Conservation (phyloP, 2,797 vertebrate genomes). For the Synanceia verrucosa region DNA sequence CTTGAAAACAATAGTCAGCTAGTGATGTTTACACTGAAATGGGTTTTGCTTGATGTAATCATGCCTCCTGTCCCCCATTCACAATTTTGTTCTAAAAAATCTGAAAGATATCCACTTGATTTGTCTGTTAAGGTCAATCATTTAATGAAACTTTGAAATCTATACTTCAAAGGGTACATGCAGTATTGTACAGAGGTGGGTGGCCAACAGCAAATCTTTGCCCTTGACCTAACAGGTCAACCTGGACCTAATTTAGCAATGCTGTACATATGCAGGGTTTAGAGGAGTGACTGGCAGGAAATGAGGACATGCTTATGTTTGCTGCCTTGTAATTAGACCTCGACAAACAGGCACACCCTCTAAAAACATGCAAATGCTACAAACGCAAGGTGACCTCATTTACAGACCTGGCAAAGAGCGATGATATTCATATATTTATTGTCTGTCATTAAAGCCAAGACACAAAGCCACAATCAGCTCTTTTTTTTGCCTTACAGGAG, state of each 20-base stretch:
- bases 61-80: no score
- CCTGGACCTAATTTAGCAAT: not conserved
- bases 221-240: not conserved
- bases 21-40: no score
- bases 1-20: no score
- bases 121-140: not conserved
- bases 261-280: constrained; percentile 18
- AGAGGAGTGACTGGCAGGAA: constrained; percentile 48
- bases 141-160: not conserved
- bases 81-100: no score
- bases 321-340: constrained; percentile 69
- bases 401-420: not conserved
- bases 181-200: not conserved
- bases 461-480: constrained; percentile 6
- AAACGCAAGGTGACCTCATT: constrained; percentile 16
- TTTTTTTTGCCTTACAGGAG: not conserved
- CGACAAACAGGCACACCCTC: constrained; percentile 60
- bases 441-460: constrained; percentile 13
- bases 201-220: not conserved
- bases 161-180: not conserved
- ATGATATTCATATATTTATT: constrained; percentile 51
- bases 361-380: constrained; percentile 28
- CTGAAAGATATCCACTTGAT: not conserved
- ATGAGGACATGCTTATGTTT: constrained; percentile 55
- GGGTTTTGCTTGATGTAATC: no score